Base-by-base conservation (phyloP, 2,888 invertebrate species). In the Erannis defoliaria region DNA sequence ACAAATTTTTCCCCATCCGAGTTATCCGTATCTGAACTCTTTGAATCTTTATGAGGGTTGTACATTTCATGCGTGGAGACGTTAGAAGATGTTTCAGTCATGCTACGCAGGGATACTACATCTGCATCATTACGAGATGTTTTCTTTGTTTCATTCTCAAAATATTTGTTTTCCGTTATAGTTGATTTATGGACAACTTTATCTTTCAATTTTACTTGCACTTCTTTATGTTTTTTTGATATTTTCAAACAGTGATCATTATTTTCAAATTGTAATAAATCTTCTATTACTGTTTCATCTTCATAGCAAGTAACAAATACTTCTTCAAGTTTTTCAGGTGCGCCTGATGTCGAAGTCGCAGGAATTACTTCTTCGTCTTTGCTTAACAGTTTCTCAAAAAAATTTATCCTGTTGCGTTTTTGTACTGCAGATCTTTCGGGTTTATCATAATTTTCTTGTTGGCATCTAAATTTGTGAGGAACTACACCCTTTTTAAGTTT, bases 251-350 rank as follows among this genome's bases (percentile, higher is more conserved):
- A 35, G 1, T 35, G 35, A 35, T 35, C 35, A 35, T 35, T n/a
- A 12, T 12, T 35, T 35, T 5, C 35, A n/a, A 35, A 35, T n/a
- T n/a, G 8, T n/a, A 35, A 35, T 35, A n/a, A n/a, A 10, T 40
- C 19, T 40, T 40, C 40, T 40, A 40, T 10, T 40, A n/a, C 35
- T 35, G 14, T 35, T 12, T 35, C 35, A 2, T n/a, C 23, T 43
- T 10, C n/a, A n/a, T 23, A 43, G 23, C 42, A 16, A 23, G 23
- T n/a, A 43, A 43, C 23, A 43, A 43, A 43, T 23, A 23, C n/a
- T n/a, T 16, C 38, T 38, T 38, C 38, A 18, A 1, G 38, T 2
- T 38, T 38, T 18, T 42, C 21, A 18, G 18, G 8, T 38, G 16
- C 38, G 18, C 16, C 16, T 42, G 14, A 42, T n/a, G 21, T 21